Evolutionary conservation across 2,888 invertebrate species (phyloP), one percentile per base, ranked within the genome.

Genomic region (Germaria angustata): DNA sequence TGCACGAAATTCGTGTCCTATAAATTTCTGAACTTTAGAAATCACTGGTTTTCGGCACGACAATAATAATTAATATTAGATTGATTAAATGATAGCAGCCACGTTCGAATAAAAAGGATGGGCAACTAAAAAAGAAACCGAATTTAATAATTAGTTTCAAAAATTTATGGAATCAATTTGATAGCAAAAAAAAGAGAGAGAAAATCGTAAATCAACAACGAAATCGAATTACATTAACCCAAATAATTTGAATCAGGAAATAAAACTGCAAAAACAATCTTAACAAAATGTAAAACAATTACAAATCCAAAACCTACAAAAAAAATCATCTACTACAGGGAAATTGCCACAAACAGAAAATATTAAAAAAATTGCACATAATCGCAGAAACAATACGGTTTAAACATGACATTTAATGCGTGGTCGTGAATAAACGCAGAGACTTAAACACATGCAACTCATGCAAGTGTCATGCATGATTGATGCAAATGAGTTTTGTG

Each of bases 391-490:
- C 22, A 69, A 49, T 76, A 49, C 49, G 28, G 5, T 41, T 76
- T 76, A 44, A 20, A 69, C 34, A 53, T 81, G 77, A 81, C 72
- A 57, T 75, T 51, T 34, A 71, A 72, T 79, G 82, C 82, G 82
- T 82, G 75, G 82, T 82, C 71, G 82, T 79, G 78, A 68, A 81
- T 61, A 68, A 69, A 73, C 39, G 41, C 53, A 46, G 63, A 53
- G 20, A 49, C 51, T 69, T 57, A 65, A 75, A 34, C 44, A 57
- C 55, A 66, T 75, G 65, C 75, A 82, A 76, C 41, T 72, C 66
- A 79, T 72, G 57, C 66, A 72, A 75, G 75, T 79, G 82, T 79
- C 82, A 82, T 65, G 82, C 82, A 82, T 82, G 82, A 82, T 79
- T 82, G 82, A 82, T 82, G 82, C 53, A 79, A 69, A 80, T 72